phyloP scores from a whole-genome alignment of 1,140 invertebrate genomes.

The Magallana ariakensis region DNA sequence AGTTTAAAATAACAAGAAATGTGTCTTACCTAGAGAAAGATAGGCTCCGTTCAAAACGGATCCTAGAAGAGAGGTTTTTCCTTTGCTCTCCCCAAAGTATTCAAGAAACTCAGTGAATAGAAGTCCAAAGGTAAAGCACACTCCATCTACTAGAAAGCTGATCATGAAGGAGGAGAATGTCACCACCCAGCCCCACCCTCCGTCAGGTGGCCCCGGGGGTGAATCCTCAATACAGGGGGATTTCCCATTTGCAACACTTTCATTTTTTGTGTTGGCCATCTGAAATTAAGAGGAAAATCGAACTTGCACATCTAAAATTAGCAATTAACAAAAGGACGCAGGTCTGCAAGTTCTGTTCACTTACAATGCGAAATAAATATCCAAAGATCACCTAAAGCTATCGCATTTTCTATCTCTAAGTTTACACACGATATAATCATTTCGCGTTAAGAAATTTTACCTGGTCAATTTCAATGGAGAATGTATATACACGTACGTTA shows the following conservation, averaged over 20 bases:
- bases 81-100: conserved; percentile 89
- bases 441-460: neutral
- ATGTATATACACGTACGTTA: neutral
- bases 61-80: conserved; percentile 94
- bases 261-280: neutral
- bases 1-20: too few species aligned
- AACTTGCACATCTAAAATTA: neutral
- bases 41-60: conserved; percentile 94
- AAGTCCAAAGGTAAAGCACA: conserved; percentile 95
- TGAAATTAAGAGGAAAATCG: neutral
- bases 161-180: conserved; percentile 92
- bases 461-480: conserved; percentile 3
- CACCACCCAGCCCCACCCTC: conserved; percentile 88
- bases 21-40: conserved; percentile 89
- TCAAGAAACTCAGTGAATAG: conserved; percentile 92
- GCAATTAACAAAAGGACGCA: too few species aligned
- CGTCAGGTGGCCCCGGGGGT: conserved; percentile 84
- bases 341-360: too few species aligned
- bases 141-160: conserved; percentile 94
- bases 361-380: too few species aligned
- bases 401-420: too few species aligned
- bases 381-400: too few species aligned
- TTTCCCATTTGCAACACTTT: neutral
- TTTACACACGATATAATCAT: too few species aligned
- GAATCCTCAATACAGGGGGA: neutral